phyloP scores from a whole-genome alignment of 2,797 vertebrate genomes.

The Poeciliopsis paucimaculata region DNA sequence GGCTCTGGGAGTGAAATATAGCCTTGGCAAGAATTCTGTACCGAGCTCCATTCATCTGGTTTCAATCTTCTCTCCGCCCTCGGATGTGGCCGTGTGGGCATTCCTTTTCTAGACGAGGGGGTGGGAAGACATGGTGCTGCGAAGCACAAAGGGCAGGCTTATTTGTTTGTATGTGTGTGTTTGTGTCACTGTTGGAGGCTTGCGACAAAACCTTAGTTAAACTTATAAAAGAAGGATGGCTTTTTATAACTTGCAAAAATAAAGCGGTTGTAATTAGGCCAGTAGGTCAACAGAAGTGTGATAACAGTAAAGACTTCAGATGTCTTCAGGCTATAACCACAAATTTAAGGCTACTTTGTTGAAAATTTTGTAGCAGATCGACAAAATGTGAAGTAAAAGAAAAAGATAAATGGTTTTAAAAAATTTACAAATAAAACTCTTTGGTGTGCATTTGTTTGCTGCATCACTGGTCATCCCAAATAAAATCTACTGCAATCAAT shows the following conservation, averaged over 20 bases:
- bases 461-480: not conserved
- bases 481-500: not conserved
- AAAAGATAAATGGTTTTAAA: not conserved
- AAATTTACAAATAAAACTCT: not conserved
- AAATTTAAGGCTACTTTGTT: not conserved
- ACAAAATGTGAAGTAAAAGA: not conserved
- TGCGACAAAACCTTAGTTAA: constrained; percentile 12
- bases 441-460: not conserved
- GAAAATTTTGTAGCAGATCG: not conserved
- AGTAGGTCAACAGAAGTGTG: not conserved
- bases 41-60: constrained; percentile 82
- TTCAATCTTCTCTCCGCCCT: constrained; percentile 81
- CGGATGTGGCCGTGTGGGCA: constrained; percentile 77
- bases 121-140: constrained; percentile 45
- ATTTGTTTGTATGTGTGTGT: constrained; percentile 59
- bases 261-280: not conserved
- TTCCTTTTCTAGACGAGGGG: constrained; percentile 72
- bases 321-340: not conserved
- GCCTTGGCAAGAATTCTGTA: constrained; percentile 67
- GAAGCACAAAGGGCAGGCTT: constrained; percentile 64
- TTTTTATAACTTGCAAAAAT: not conserved
- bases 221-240: constrained; percentile 2
- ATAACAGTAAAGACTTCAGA: not conserved
- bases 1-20: constrained; percentile 81
- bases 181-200: constrained; percentile 27